Evolutionary conservation across 1,140 invertebrate genomes (phyloP), one percentile per base, ranked within the genome.

Genomic region (Ceratina japonica): DNA sequence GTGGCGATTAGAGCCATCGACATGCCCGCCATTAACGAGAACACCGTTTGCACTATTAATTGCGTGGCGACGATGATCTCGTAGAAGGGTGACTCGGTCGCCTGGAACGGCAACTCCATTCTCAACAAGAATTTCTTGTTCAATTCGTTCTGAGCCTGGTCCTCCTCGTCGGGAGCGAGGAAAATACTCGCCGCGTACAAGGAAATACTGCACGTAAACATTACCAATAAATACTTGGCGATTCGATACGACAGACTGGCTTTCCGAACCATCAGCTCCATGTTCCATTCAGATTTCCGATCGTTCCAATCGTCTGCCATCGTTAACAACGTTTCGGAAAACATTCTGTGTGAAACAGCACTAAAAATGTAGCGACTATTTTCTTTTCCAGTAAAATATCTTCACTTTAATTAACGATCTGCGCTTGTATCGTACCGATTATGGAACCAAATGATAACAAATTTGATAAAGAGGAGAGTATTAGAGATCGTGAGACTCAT

Each of bases 71-170:
- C 12, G 37, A 83, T 15, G 3, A 83, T 2, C n/a, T 83, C 82
- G 13, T 82, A 83, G 8, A 79, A 20, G 7, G 82, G 80, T 1
- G 80, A 82, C 0, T 52, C 18, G 7, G 66, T 56, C 5, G 77
- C 54, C 16, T 82, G 44, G 16, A 83, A 83, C 20, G 82, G 82
- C 31, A 83, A 82, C 54, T 78, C 70, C 82, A 83, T 83, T 49
- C 68, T 82, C 10, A 83, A 69, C n/a, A 81, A 59, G 20, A 83
- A 58, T 20, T 69, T 71, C n/a, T 69, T 76, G 22, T 61, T 44
- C 0, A 15, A 18, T 31, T 44, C 37, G 27, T 31, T 31, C 27
- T 31, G 27, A 31, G 62, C 37, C 5, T 22, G 24, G 20, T 54
- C 20, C 3, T 49, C 37, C 10, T 61, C 65, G 49, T 62, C 37